phyloP scores from a whole-genome alignment of 2,888 invertebrate genomes.

The Aphidoletes aphidimyza region DNA sequence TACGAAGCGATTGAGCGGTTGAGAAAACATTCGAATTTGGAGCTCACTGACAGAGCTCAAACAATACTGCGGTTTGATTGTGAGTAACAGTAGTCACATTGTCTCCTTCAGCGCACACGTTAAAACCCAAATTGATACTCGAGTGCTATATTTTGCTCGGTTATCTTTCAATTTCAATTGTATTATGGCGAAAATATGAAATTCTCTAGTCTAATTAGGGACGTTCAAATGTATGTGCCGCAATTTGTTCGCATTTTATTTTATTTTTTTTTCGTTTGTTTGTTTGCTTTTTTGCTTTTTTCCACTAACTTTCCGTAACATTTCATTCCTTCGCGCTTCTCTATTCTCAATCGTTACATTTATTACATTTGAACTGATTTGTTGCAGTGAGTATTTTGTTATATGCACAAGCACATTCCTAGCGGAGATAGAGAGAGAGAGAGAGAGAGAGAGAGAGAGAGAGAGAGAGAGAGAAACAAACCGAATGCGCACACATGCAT shows the following conservation, averaged over 20 bases:
- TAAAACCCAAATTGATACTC: constrained; percentile 43
- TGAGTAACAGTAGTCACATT: constrained; percentile 38
- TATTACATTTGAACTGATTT: constrained; percentile 14
- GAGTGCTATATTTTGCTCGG: neutral
- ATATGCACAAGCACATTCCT: neutral
- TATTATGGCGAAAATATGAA: constrained; percentile 27
- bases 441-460: too few species aligned
- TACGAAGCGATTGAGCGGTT: too few species aligned
- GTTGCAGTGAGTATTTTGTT: neutral
- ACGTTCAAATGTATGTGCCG: neutral
- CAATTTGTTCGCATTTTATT: neutral
- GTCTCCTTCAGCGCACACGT: constrained; percentile 43
- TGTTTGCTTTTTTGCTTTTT: neutral
- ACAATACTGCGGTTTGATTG: neutral
- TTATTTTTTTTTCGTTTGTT: neutral
- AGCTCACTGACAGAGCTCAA: neutral
- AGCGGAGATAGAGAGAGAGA: too few species aligned
- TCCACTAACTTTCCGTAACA: constrained; percentile 1
- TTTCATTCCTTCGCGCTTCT: constrained; percentile 1
- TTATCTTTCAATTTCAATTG: neutral
- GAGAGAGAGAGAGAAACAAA: too few species aligned
- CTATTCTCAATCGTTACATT: constrained; percentile 10
- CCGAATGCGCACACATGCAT: neutral
- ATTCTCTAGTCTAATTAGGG: constrained; percentile 40
- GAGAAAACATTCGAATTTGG: too few species aligned